Conservation (phyloP, 2,113 vertebrate species). For the Lathamus discolor region DNA sequence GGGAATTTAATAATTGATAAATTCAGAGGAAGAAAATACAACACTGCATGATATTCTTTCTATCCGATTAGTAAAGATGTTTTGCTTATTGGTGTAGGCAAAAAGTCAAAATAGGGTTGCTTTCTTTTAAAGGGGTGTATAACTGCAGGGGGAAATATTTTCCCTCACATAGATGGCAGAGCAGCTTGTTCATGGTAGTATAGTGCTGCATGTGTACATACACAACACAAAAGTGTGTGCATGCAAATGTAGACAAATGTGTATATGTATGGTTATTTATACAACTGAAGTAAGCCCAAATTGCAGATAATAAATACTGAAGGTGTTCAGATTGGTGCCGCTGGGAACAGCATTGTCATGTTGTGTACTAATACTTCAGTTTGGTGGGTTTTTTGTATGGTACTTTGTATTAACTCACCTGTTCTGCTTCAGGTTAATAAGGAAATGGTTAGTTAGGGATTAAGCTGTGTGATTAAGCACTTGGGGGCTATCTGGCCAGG, state of each 20-base stretch:
- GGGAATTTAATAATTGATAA: not conserved
- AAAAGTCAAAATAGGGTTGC: not conserved
- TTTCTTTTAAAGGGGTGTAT: not conserved
- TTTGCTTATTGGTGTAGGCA: not conserved
- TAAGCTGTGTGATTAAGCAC: not conserved
- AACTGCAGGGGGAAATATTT: not conserved
- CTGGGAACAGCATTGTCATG: not conserved
- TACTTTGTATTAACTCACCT: constrained; percentile 67
- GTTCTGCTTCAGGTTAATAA: constrained; percentile 55
- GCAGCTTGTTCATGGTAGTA: not conserved
- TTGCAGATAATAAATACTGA: not conserved
- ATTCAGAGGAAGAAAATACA: not conserved
- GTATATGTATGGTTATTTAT: not conserved
- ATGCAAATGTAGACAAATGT: not conserved
- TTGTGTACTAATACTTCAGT: not conserved
- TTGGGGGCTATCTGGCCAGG: not conserved
- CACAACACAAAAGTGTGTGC: not conserved
- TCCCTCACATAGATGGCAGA: not conserved
- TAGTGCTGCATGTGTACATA: not conserved
- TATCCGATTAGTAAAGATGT: not conserved
- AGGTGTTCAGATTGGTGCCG: not conserved
- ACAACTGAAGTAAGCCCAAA: not conserved
- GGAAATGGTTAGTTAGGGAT: constrained; percentile 36
- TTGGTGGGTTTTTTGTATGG: not conserved
- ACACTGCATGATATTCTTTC: not conserved